Percentiles rank a stretch among this genome's conserved stretches.
These are phyloP conservation scores for Myotis yumanensis DNA, from an alignment of 2,113 vertebrate species.

Conservation along the genomic window DNA sequence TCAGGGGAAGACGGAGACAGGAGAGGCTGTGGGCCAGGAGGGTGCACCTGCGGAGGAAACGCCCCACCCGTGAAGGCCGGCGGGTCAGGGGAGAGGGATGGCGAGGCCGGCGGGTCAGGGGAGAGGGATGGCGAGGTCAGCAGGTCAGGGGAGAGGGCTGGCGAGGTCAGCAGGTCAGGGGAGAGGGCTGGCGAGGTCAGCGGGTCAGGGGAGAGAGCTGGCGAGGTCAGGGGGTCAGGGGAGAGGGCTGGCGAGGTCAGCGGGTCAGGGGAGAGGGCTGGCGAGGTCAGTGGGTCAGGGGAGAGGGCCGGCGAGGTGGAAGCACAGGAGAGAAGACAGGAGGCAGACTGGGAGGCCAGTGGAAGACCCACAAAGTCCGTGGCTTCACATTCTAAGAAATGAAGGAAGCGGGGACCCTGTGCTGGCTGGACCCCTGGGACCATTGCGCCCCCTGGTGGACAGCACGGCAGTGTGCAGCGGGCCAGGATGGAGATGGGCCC, in stretches of 20 bases:
- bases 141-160: no score
- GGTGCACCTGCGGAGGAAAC: no score
- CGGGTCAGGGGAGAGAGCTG: no score
- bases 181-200: no score
- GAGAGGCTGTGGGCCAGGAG: no score
- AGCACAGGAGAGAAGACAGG: not conserved
- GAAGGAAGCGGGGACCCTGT: not conserved
- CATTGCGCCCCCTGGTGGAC: not conserved
- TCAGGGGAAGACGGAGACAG: no score
- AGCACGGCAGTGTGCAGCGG: not conserved
- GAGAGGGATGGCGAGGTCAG: no score
- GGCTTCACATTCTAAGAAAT: not conserved
- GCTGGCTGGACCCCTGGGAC: not conserved
- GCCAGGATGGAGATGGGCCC: not conserved
- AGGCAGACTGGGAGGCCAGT: not conserved
- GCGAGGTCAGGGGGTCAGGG: not conserved
- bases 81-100: not conserved
- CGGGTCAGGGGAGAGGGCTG: no score
- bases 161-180: no score
- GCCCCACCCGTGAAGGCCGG: no score
- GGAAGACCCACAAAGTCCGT: not conserved
- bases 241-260: not conserved
- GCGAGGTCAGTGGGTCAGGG: no score
- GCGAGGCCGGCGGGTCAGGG: not conserved
- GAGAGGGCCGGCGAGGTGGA: not conserved